Base-by-base conservation (phyloP, 2,888 invertebrate species). In the Clunio marinus region DNA sequence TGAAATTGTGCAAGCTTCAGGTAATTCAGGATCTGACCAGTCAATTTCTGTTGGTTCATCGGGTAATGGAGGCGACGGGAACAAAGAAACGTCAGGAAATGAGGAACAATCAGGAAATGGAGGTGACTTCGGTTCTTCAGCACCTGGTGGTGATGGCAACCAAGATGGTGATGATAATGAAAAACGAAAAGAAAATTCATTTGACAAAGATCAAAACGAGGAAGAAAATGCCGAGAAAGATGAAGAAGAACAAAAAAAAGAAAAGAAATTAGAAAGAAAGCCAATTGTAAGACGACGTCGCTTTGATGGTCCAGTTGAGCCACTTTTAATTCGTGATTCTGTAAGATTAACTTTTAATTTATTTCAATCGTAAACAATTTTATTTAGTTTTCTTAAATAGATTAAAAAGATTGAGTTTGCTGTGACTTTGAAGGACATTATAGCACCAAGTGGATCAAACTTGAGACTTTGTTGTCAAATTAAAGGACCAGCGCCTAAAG, bases 401-500 rank as follows among this genome's bases (percentile, higher is more conserved):
- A 20, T 63, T 10, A 20, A 55, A 10, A 66, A 66, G 35, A 35
- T 51, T 55, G 17, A 28, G 24, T 35, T 51, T 22, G 66, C 55
- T 32, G 66, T 66, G 1, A 27, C n/a, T n/a, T 78, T 93, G 46
- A 87, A 87, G 0, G 90, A 92, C 74, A 83, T 90, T 72, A 88
- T 88, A 0, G 87, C 87, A 2, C 86, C 88, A 1, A 84, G 86
- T 74, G 88, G 88, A 0, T 87, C 89, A 7, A 82, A 86, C 71
- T 86, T 91, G 1, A 88, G 89, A 76, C 76, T 93, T 62, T 89
- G 88, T 0, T 93, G 92, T 74, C 89, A 88, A 68, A 86, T 91
- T 4, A 81, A 89, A 57, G 88, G 89, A 0, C 84, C 86, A 0
- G 88, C 89, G 69, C 84, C 90, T 3, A 82, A 82, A 2, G 81